These are phyloP conservation scores for Planiliza haematocheilus DNA, from an alignment of 2,113 vertebrate genomes.

Conservation along the genomic window DNA sequence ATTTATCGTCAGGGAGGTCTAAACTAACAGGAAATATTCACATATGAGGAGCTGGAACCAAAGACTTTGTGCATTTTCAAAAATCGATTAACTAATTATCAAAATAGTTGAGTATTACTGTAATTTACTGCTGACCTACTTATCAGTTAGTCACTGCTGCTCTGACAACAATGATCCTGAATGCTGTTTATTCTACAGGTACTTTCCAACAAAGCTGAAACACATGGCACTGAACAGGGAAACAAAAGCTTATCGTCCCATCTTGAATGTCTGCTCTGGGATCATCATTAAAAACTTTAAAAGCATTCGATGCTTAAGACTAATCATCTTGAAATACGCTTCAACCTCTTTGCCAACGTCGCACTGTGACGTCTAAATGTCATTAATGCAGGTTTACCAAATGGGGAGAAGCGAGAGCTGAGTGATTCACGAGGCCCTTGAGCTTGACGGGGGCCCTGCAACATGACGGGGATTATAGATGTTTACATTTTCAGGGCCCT, in stretches of 20 bases:
- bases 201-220: not conserved
- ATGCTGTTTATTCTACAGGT: not conserved
- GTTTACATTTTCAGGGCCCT: slow-evolving; percentile 52
- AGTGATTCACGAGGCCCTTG: slow-evolving; percentile 36
- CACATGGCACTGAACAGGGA: not conserved
- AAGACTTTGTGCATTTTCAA: not conserved
- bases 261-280: not conserved
- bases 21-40: not conserved
- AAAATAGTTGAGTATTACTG: no score
- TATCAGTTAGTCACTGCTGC: no score
- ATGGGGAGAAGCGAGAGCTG: slow-evolving; percentile 14
- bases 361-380: not conserved
- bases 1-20: no score
- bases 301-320: not conserved
- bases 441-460: slow-evolving; percentile 26
- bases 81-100: no score
- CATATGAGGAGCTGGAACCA: not conserved
- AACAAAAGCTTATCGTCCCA: not conserved
- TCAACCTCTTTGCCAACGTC: slow-evolving; percentile 1
- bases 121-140: no score
- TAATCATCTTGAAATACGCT: not conserved
- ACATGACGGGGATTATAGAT: slow-evolving; percentile 48
- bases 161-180: slow-evolving; percentile 3
- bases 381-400: slow-evolving; percentile 20
- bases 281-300: not conserved